Base-by-base conservation (phyloP, 2,888 invertebrate genomes). In the Globia sparganii region DNA sequence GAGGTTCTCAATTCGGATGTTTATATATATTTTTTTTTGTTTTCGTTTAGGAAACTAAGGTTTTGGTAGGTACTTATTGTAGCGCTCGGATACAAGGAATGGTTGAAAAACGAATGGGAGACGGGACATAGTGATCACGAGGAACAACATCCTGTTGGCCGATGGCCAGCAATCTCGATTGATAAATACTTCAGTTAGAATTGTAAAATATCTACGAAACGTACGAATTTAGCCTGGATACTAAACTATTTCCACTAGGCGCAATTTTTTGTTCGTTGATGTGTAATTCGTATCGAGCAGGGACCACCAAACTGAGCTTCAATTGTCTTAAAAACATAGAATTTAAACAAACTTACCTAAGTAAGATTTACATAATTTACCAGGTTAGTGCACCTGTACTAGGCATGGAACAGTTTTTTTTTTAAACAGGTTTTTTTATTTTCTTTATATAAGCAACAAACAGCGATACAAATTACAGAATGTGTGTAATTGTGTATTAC, bases 81-180 rank as follows among this genome's bases (percentile, higher is more conserved):
- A 25, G 15, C 15, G 1, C 15, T 34, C 5, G 85, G 80, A 86
- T 88, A 87, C 85, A 85, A 65, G 72, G 81, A 88, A 87, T 88
- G 88, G 83, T 91, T 92, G 91, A 91, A 92, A 94, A 93, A 93
- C 91, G 91, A 92, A 90, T 91, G 86, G 77, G 72, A 83, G 86
- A 83, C 85, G 87, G 87, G 88, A 91, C 87, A 88, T 78, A 86
- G 85, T 89, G 92, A 93, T 93, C 91, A 91, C 89, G 87, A 90
- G 89, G 87, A 93, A 93, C 92, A 92, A 93, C 93, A 93, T 93
- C 93, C 93, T 89, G 90, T 93, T 95, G 95, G 95, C 94, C 75
- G 58, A 62, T 65, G 8, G 93, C 95, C 95, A 95, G 85, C 78
- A 80, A 87, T 87, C 86, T 86, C 87, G 68, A 85, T 82, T 76